Evolutionary conservation across 2,888 invertebrate genomes (phyloP), one percentile per base, ranked within the genome.

Genomic region (Meteorus cinctellus): DNA sequence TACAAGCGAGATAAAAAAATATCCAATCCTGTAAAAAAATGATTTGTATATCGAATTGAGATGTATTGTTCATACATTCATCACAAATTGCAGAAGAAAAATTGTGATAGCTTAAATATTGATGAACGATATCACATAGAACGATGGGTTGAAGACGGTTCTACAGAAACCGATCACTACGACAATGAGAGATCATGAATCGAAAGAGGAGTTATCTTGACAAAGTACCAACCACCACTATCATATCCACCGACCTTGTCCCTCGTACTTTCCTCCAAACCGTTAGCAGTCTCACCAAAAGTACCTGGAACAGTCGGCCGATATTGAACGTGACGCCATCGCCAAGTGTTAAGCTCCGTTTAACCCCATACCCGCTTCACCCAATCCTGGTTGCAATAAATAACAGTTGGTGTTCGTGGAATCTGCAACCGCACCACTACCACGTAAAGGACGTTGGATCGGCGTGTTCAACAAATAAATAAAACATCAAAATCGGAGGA

Each of bases 261-360:
- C 27, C 24, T 45, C 36, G 36, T 14, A 66, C 19, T 66, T 24
- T 24, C 0, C 16, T 63, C 63, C 16, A 16, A 16, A 34, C 31
- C 8, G 31, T 34, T 63, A 14, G 29, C 63, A 31, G n/a, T 34
- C 34, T 63, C 34, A 34, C 66, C 24, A 45, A 24, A 24, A 55
- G 62, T 31, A 62, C 31, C 67, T 24, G 16, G 27, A 31, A n/a
- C 36, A 10, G 59, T 59, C 31, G 29, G 55, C 29, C 41, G 45
- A 48, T 69, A 71, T 71, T 62, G 60, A 71, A 71, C 60, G 60
- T 51, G 51, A 72, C 48, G 63, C 45, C 62, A 72, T 36, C 31
- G 60, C 63, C 63, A 75, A 77, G 79, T 79, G 79, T 79, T 80
- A 80, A 80, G 80, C 80, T 78, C 77, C 77, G 74, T 80, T 79